Percentiles rank a stretch among this genome's conserved stretches.
phyloP scores from a whole-genome alignment of 2,797 vertebrate genomes.

The Sebastes elongatus region DNA sequence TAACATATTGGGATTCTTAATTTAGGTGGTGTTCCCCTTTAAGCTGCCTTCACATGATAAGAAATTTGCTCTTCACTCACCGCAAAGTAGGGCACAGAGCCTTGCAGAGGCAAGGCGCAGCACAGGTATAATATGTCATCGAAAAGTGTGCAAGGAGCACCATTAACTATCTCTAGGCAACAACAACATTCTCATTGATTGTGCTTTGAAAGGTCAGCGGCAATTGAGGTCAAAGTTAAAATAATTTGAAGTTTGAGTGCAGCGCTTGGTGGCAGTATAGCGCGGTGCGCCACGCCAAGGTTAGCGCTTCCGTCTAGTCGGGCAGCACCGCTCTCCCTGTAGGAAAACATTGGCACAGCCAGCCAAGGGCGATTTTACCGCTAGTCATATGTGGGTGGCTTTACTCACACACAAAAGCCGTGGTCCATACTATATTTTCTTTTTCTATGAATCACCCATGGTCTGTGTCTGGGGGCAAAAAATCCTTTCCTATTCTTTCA shows the following conservation, averaged over 20 bases:
- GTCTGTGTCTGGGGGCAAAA: conserved; percentile 45
- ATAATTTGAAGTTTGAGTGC: neutral
- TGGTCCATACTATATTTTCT: conserved; percentile 17
- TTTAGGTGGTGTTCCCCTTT: no score
- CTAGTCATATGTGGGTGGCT: neutral
- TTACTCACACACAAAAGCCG: neutral
- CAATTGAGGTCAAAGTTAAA: neutral
- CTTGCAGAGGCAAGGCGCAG: neutral
- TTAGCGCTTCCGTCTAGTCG: neutral
- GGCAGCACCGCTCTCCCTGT: neutral
- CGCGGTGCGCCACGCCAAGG: neutral
- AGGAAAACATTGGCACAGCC: neutral
- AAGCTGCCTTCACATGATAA: neutral
- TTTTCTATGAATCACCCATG: conserved; percentile 30
- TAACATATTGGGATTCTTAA: no score
- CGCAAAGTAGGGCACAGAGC: neutral
- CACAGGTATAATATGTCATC: neutral
- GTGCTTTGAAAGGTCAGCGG: neutral
- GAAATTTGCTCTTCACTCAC: neutral
- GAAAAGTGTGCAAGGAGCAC: no score
- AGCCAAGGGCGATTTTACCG: neutral
- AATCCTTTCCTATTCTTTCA: conserved; percentile 44
- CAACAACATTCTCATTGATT: neutral
- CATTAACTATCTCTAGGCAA: neutral
- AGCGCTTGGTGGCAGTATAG: no score